These are phyloP conservation scores for Clarias fuscus DNA, from an alignment of 2,797 vertebrate genomes.

Conservation along the genomic window DNA sequence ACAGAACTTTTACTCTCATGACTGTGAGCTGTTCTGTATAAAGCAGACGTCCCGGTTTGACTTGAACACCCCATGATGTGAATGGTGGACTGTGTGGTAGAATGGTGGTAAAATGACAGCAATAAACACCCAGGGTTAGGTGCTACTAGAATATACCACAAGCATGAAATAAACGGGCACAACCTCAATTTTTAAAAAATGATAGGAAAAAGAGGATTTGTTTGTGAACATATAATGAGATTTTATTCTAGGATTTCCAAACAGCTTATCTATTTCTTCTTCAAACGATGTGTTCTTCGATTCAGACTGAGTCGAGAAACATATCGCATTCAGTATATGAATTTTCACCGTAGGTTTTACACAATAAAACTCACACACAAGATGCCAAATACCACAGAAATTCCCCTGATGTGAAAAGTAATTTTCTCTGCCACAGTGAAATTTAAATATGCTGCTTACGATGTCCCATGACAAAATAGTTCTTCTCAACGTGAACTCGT, in stretches of 20 bases:
- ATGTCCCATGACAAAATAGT: constrained; percentile 1
- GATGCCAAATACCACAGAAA: constrained; percentile 13
- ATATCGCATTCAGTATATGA: background rate
- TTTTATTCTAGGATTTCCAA: background rate
- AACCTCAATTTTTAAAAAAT: background rate
- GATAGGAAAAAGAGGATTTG: background rate
- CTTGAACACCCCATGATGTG: no score
- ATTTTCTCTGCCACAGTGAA: constrained; percentile 15
- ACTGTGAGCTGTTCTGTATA: no score
- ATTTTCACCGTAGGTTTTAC: background rate
- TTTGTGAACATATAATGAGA: background rate
- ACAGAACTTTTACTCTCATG: no score
- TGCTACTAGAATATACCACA: background rate
- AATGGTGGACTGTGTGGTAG: no score
- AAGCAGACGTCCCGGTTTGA: no score
- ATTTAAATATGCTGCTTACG: constrained; percentile 9
- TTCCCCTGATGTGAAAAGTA: constrained; percentile 18
- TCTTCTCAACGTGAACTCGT: background rate
- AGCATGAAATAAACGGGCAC: background rate
- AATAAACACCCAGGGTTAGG: background rate
- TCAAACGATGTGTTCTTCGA: background rate
- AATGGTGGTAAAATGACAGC: background rate
- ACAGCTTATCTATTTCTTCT: background rate
- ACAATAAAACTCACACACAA: background rate
- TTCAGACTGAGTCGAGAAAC: background rate